Base-by-base conservation (phyloP, 1,140 invertebrate species). In the Heliothis subflexa region DNA sequence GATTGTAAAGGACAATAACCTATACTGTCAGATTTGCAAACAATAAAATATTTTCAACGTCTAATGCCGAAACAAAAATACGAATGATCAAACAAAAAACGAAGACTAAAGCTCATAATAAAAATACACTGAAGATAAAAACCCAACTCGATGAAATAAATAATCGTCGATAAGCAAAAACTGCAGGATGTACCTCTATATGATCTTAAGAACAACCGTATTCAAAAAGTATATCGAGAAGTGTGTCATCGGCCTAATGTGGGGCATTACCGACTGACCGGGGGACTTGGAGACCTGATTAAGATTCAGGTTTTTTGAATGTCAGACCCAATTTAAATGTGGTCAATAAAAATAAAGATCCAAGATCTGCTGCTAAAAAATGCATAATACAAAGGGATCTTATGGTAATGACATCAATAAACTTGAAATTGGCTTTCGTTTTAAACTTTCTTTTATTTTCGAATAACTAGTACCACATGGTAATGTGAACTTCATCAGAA, bases 301-400 rank as follows among this genome's bases (percentile, higher is more conserved):
- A 52, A 47, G n/a, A 50, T 70, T 50, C 66, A 70, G 66, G 66
- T 70, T 40, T 70, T 52, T 49, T n/a, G 66, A 62, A 70, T 52
- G 66, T 70, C 66, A 52, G 50, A 49, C 18, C 66, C 66, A 70
- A 70, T 70, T 50, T 70, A 52, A 70, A 70, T 70, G 21, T 70
- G 47, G 14, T 16, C 62, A 16, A 66, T 47, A 47, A 47, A 66
- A 16, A 66, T 66, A 66, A 66, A 66, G 40, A 47, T 1, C 33
- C 40, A 47, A 66, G 62, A 47, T 21, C 47, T 47, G 2, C 9
- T 12, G 33, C 45, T 66, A 66, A 47, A 47, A 47, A 66, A n/a
- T n/a, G n/a, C n/a, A n/a, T 66, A 47, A 16, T 16, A 16, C 16
- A 9, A 47, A 47, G 40, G 47, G 62, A 66, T 40, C 12, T 16